Base-by-base conservation (phyloP, 2,888 invertebrate genomes). In the Drosophila mimetica region DNA sequence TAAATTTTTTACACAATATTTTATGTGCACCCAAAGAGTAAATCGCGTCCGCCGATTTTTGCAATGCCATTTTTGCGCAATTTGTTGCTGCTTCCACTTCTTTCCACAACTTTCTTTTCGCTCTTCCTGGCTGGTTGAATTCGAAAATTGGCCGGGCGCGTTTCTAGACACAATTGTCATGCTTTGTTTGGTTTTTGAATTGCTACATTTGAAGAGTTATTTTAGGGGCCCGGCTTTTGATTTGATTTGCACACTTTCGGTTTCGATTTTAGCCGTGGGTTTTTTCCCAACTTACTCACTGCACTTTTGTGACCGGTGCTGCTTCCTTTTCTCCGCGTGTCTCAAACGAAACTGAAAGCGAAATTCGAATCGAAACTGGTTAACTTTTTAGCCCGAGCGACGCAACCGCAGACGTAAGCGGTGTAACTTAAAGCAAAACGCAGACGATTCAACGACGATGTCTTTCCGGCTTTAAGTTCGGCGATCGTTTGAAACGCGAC, bases 401-500 rank as follows among this genome's bases (percentile, higher is more conserved):
- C 60, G 48, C 34, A 63, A 46, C 39, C 39, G 57, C 11, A 16
- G 46, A 46, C 50, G 50, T 50, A 55, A 55, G 36, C 48, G n/a
- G 22, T 46, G 46, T 46, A 46, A 59, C 39, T 34, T 16, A 41
- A 46, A 25, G 16, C 20, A 44, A 37, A 53, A 34, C 44, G 20
- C 41, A 25, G 18, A 46, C 54, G 55, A 48, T 36, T 44, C 80
- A 78, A 77, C 52, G 64, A 32, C 69, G 55, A 75, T 83, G 86
- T 83, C 82, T 84, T 81, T 75, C 74, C 87, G 77, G 87, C 71
- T 75, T 74, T 46, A 74, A 77, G 83, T 80, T 74, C 63, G 74
- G 63, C 75, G 77, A 58, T 78, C 88, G 84, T 88, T 85, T 88
- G 87, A 83, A 79, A 84, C 78, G 82, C 78, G 84, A 76, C 57